Base-by-base conservation (phyloP, 2,797 vertebrate species). In the Malacoraja senta region DNA sequence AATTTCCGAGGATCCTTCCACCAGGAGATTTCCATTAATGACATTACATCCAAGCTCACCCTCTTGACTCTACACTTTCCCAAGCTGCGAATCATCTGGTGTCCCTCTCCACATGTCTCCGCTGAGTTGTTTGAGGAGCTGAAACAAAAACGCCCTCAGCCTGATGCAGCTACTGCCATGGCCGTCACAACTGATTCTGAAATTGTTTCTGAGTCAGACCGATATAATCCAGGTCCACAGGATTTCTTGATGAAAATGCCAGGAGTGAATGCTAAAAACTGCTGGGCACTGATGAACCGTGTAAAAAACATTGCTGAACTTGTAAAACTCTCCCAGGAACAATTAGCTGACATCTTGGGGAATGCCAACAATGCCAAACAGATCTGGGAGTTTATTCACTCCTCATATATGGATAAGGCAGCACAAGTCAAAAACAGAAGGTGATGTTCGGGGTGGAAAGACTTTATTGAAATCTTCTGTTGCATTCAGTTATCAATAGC, bases 231-330 rank as follows among this genome's bases (percentile, higher is more conserved):
- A 0, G 99, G 98, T 0, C 98, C 99, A 32, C 97, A 99, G 91
- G 99, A 99, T 95, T 98, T 99, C 94, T 95, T 99, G 79, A 94
- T 99, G 1, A 98, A 98, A 94, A 98, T 99, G 97, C 99, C 99
- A 0, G 99, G 99, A 4, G 95, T 99, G 78, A 99, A 97, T 38
- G 94, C 96, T 15, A 99, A 99, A 94, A 99, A 99, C 95, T 97
- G 96, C 21, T 95, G 95, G 88, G 95, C 97, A 44, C 80, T 99
- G 58, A 95, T 99, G 94, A 98, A 94, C 94, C 97, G 95, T 0
- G 96, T 98, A 0, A 96, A 95, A 94, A 98, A 95, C 95, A 95
- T 99, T 83, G 97, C 98, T 4, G 98, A 98, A 80, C 94, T 99
- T 21, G 95, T 95, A 26, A 96, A 95, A 0, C 94, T 98, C 72